These are phyloP conservation scores for Drosophila testacea DNA, from an alignment of 2,888 invertebrate species.

Conservation along the genomic window DNA sequence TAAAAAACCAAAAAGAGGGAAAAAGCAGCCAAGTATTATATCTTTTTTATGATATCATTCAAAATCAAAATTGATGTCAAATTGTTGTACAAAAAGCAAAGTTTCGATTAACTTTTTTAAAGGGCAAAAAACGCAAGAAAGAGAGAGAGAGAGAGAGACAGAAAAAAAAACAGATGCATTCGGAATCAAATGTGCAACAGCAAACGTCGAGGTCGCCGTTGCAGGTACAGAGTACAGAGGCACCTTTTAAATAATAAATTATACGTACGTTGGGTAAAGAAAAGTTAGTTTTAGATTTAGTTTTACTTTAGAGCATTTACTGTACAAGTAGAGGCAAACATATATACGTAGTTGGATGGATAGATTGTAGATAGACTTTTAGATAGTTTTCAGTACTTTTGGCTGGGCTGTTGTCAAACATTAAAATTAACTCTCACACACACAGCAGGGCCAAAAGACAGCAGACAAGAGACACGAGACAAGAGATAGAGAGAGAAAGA, in stretches of 20 bases:
- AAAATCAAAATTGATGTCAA: conserved; percentile 38
- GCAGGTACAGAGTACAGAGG: conserved; percentile 18
- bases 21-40: conserved; percentile 43
- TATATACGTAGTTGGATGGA: conserved; percentile 30
- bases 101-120: conserved; percentile 8
- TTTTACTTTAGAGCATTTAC: conserved; percentile 49
- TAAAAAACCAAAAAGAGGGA: conserved; percentile 33
- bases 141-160: not conserved
- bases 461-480: conserved; percentile 21
- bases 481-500: conserved; percentile 9
- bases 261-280: conserved; percentile 15
- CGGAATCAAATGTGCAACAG: conserved; percentile 20
- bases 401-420: conserved; percentile 61
- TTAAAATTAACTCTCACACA: conserved; percentile 55
- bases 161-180: conserved; percentile 40
- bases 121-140: not conserved
- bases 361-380: conserved; percentile 24
- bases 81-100: conserved; percentile 54
- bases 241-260: conserved; percentile 26
- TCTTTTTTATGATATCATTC: conserved; percentile 41
- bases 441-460: conserved; percentile 16
- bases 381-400: conserved; percentile 54
- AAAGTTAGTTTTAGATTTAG: conserved; percentile 62
- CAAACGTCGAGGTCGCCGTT: conserved; percentile 11
- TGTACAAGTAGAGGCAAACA: conserved; percentile 44